Evolutionary conservation across 2,888 invertebrate species (phyloP).

Genomic region (Hypomecis atomaria): DNA sequence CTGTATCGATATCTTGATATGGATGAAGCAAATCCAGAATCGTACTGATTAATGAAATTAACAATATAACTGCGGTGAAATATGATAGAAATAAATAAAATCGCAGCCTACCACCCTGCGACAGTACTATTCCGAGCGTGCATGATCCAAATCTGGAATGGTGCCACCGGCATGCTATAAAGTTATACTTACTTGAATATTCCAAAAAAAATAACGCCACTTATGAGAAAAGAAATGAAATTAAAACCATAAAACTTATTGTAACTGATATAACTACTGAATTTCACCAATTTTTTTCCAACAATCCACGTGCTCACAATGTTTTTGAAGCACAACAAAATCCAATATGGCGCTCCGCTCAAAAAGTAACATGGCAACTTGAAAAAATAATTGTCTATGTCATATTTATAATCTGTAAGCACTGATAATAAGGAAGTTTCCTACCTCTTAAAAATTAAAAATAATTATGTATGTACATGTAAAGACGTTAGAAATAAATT

Average conservation of each 20-base stretch:
- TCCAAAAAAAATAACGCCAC: constrained; percentile 60
- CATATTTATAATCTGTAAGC: background rate
- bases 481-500: too few relatives aligned
- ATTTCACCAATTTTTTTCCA: constrained; percentile 75
- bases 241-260: constrained; percentile 57
- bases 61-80: constrained; percentile 7
- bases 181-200: constrained; percentile 71
- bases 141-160: constrained; percentile 66
- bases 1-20: constrained; percentile 58
- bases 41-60: constrained; percentile 11
- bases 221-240: constrained; percentile 55
- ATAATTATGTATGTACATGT: too few relatives aligned
- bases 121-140: constrained; percentile 46
- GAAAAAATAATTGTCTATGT: constrained; percentile 34
- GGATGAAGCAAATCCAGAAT: constrained; percentile 15
- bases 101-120: constrained; percentile 41
- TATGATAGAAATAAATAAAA: constrained; percentile 26
- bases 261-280: constrained; percentile 70
- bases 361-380: constrained; percentile 59
- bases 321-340: constrained; percentile 87
- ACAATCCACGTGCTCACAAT: constrained; percentile 89
- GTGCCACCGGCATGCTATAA: constrained; percentile 65
- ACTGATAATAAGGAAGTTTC: too few relatives aligned
- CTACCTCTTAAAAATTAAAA: too few relatives aligned
- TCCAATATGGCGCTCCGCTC: constrained; percentile 85